Base-by-base conservation (phyloP, 2,113 vertebrate genomes). In the Microcebus griseorufus region DNA sequence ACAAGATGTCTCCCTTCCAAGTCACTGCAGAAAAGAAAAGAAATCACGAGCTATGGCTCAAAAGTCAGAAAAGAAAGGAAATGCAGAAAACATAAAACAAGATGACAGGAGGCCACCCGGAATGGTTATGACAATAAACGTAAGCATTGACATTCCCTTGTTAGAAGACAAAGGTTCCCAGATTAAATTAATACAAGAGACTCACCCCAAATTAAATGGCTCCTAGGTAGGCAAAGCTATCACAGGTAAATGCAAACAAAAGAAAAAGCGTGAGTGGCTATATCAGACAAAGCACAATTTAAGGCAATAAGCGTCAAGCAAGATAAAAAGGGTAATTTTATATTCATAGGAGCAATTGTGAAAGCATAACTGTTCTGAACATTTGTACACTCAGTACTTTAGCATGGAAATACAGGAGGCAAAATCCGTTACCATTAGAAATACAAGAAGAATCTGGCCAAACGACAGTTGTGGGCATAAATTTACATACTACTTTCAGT, bases 311-410 rank as follows among this genome's bases (percentile, higher is more conserved):
- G 84, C 11, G 0, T 83, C 91, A 91, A 83, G 73, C 39, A 95
- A 76, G 39, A 98, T 97, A 88, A 97, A 97, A 97, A 93, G 91
- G 87, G 90, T 95, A 93, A 95, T 97, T 97, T 97, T 80, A 96
- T 97, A 97, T 96, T 98, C 96, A 94, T 69, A 81, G 96, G 72
- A 88, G 96, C 94, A 84, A 96, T 88, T 96, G 92, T 97, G 95
- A 92, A 98, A 93, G 88, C 87, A 64, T 95, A 92, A 92, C 86
- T 96, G 87, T 97, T 97, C 96, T 92, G 97, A 97, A 97, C 97
- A 96, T 93, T 97, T 96, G 95, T 97, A 97, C 88, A 96, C 96
- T 97, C 48, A 70, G 96, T 95, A 95, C 96, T 97, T 96, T 92
- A 96, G 88, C 95, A 95, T 97, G 64, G 88, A 97, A 95, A 97